Evolutionary conservation across 2,797 vertebrate species (phyloP).

Genomic region (Pangasius macronema): DNA sequence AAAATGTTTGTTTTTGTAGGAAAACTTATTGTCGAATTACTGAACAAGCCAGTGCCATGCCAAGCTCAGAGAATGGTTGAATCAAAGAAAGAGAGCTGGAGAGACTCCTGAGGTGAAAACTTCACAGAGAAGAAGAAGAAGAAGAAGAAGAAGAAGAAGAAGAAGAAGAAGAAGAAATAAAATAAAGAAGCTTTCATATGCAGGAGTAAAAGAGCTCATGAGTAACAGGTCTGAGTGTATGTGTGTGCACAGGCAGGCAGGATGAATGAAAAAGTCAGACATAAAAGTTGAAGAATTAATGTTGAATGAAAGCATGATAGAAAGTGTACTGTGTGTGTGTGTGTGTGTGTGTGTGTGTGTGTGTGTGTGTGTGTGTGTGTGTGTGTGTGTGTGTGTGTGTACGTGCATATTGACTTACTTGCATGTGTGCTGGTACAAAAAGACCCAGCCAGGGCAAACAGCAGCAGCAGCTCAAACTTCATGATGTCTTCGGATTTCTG

Average conservation of each 20-base stretch:
- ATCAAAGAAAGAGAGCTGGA: not conserved
- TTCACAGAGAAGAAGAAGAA: not conserved
- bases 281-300: constrained; percentile 51
- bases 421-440: constrained; percentile 70
- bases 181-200: not conserved
- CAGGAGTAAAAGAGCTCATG: not conserved
- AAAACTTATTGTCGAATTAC: not conserved
- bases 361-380: constrained; percentile 1
- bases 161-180: not conserved
- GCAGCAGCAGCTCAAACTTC: constrained; percentile 73
- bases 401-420: constrained; percentile 69
- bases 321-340: constrained; percentile 24
- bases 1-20: not conserved
- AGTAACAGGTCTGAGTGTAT: not conserved
- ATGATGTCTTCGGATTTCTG: constrained; percentile 64
- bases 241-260: not conserved
- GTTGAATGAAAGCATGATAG: not conserved
- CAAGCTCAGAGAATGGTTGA: not conserved
- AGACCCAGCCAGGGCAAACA: constrained; percentile 71
- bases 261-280: not conserved
- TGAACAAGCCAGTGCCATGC: not conserved
- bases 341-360: not conserved
- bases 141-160: not conserved
- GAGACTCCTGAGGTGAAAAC: not conserved
- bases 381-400: not conserved